A percentile compares a stretch with the other conserved stretches of the same genome.
phyloP scores from a whole-genome alignment of 2,888 invertebrate species.

The Drosophila affinis region DNA sequence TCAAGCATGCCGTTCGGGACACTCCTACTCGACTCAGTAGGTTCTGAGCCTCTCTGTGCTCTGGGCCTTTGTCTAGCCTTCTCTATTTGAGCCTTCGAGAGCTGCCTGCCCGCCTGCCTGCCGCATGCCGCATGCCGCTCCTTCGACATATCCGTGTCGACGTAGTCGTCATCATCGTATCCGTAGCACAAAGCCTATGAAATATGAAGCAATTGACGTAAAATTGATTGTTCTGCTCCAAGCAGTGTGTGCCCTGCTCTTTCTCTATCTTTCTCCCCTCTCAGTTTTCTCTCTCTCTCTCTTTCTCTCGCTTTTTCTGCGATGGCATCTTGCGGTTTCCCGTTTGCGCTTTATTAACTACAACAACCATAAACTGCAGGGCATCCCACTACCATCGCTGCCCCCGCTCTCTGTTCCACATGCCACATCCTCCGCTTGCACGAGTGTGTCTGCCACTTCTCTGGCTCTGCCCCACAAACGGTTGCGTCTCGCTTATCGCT shows the following conservation, averaged over 20 bases:
- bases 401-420: background rate
- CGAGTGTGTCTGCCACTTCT: conserved; percentile 6
- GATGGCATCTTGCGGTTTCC: conserved; percentile 51
- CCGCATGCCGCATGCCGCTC: conserved; percentile 15
- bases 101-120: conserved; percentile 18
- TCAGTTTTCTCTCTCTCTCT: background rate
- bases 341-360: conserved; percentile 70
- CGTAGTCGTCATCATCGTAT: conserved; percentile 26
- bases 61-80: too few relatives aligned
- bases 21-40: background rate
- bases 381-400: conserved; percentile 10
- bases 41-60: background rate
- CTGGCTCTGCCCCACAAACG: background rate
- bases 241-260: conserved; percentile 20
- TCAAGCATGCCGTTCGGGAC: conserved; percentile 53
- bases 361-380: conserved; percentile 68
- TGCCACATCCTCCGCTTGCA: conserved; percentile 5
- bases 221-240: conserved; percentile 73
- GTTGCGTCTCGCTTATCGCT: conserved; percentile 69
- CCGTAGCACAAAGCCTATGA: conserved; percentile 58
- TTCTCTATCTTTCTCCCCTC: background rate
- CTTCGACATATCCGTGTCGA: conserved; percentile 37
- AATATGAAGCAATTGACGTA: conserved; percentile 77
- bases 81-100: background rate
- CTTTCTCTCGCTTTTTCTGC: background rate